Evolutionary conservation across 2,888 invertebrate species (phyloP), one percentile per base, ranked within the genome.

Genomic region (Agonopterix heracliana): DNA sequence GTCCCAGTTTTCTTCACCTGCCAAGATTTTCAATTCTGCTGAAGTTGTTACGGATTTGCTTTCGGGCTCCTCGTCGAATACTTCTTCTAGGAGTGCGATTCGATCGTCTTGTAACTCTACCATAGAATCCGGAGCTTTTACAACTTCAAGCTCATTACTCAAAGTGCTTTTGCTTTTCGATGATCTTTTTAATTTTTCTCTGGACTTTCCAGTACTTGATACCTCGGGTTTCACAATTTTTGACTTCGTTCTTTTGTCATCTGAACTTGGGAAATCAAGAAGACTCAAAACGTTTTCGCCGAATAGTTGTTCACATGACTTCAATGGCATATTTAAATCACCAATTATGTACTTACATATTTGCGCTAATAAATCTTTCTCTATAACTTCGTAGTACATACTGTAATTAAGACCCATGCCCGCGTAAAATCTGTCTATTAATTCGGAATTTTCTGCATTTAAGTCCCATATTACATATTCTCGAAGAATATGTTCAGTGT

Each of bases 401-500:
- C 89, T 87, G 54, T 91, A 91, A 60, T 90, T 90, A 43, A 91
- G 80, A 8, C 91, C 91, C 59, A 90, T 76, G 7, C 80, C 76
- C 2, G 89, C 81, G 64, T 92, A 93, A 73, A 91, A 92, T 56
- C 84, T 74, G 56, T 91, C 91, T 38, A 92, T 75, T 7, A 89
- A 71, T 43, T 89, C 85, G 1, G 86, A 80, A 60, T 87, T 81
- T 4, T 87, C 82, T 43, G 78, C 75, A 13, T 68, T 74, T 41
- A 83, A 65, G 52, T 85, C 78, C 80, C 87, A 87, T 56, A 82
- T 74, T 5, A 82, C 72, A 38, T 72, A 59, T 62, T 89, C 84
- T 60, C 81, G 74, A 8, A 80, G 65, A 53, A 88, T 84, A 51
- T 82, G 78, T 52, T 79, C 80, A 44, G 79, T 81, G 64, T 78